These are phyloP conservation scores for Eubasilissa regina DNA, from an alignment of 1,140 invertebrate genomes.

Conservation along the genomic window DNA sequence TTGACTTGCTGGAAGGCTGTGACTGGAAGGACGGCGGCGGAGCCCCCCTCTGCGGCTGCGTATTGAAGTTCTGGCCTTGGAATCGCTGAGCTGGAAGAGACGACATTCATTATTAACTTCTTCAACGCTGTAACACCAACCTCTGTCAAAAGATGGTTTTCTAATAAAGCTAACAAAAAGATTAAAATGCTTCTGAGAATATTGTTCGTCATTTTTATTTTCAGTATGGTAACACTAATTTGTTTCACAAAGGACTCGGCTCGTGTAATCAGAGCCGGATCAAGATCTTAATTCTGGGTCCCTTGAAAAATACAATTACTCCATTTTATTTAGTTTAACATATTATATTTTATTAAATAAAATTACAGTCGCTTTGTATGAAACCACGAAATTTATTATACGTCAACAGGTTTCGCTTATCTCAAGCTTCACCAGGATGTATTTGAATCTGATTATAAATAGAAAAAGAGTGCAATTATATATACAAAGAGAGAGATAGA, in stretches of 20 bases:
- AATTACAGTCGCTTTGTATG: too few relatives aligned
- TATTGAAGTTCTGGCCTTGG: slow-evolving; percentile 57
- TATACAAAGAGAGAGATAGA: too few relatives aligned
- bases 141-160: too few relatives aligned
- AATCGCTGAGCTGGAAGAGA: slow-evolving; percentile 39
- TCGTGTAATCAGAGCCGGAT: neutral
- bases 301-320: neutral
- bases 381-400: neutral
- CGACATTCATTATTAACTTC: too few relatives aligned
- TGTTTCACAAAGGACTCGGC: neutral
- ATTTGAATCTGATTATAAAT: too few relatives aligned
- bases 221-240: neutral
- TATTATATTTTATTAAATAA: too few relatives aligned
- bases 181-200: neutral
- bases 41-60: neutral
- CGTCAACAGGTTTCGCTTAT: too few relatives aligned
- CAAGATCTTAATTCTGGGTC: neutral
- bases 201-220: neutral
- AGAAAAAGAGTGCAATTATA: too few relatives aligned
- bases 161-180: too few relatives aligned
- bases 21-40: slow-evolving; percentile 56
- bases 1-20: slow-evolving; percentile 40
- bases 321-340: too few relatives aligned
- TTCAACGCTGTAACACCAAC: too few relatives aligned
- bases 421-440: too few relatives aligned